Evolutionary conservation across 2,113 vertebrate species (phyloP).

Genomic region (Trogon surrucura): DNA sequence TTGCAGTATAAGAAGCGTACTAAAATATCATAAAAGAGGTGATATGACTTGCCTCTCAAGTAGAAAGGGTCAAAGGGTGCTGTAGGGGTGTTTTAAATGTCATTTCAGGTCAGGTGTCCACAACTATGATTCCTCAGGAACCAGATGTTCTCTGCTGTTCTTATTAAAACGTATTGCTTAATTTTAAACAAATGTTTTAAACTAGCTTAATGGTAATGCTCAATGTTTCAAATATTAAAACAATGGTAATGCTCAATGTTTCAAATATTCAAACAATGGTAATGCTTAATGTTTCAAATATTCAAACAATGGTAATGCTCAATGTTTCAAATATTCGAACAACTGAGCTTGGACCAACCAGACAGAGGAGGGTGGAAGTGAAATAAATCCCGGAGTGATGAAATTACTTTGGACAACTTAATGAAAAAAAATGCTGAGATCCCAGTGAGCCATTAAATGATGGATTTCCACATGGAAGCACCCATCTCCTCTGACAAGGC

Average conservation of each 20-base stretch:
- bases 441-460: constrained; percentile 43
- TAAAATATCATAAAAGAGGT: not conserved
- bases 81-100: not conserved
- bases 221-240: not conserved
- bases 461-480: constrained; percentile 65
- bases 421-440: constrained; percentile 40
- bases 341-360: not conserved
- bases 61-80: not conserved
- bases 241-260: not conserved
- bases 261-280: not conserved
- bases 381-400: constrained; percentile 23
- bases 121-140: not conserved
- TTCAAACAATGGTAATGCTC: not conserved
- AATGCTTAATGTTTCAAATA: not conserved
- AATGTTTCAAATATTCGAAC: not conserved
- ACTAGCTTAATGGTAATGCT: not conserved
- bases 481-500: constrained; percentile 14
- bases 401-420: constrained; percentile 64
- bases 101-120: not conserved
- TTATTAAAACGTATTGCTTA: not conserved
- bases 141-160: not conserved
- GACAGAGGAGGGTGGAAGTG: not conserved
- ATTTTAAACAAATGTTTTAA: not conserved
- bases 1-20: not conserved
- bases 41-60: not conserved